A percentile compares a stretch with the other conserved stretches of the same genome.
phyloP scores from a whole-genome alignment of 2,797 vertebrate species.

The Tangara arthus region DNA sequence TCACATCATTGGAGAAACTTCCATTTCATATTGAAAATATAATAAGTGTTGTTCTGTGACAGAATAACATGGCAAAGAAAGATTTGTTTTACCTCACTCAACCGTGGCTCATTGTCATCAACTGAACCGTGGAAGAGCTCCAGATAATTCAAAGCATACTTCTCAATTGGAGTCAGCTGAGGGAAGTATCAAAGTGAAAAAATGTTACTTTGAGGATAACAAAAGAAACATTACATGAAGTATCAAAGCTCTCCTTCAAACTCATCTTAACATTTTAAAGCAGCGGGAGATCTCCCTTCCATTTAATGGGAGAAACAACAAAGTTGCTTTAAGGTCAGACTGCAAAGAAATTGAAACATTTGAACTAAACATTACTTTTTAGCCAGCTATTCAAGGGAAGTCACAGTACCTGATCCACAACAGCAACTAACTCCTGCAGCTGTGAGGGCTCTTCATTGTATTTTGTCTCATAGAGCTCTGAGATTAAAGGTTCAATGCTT shows the following conservation, averaged over 20 bases:
- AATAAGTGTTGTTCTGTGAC: neutral
- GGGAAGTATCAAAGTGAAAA: neutral
- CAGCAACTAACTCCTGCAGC: constrained; percentile 85
- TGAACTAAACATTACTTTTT: neutral
- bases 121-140: constrained; percentile 83
- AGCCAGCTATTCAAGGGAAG: neutral
- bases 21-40: neutral
- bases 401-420: constrained; percentile 86
- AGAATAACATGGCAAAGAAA: neutral
- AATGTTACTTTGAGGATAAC: neutral
- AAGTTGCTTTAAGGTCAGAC: neutral
- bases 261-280: neutral
- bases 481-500: constrained; percentile 43
- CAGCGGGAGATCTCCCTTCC: neutral
- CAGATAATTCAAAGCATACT: constrained; percentile 91
- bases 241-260: neutral
- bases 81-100: constrained; percentile 76
- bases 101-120: constrained; percentile 75
- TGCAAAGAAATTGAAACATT: neutral
- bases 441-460: constrained; percentile 77
- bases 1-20: neutral
- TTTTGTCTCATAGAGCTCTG: constrained; percentile 57
- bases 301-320: neutral
- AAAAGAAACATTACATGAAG: neutral
- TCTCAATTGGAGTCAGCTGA: constrained; percentile 93